A percentile compares a stretch with the other conserved stretches of the same genome.
These are phyloP conservation scores for Falco rusticolus DNA, from an alignment of 2,797 vertebrate genomes.

Conservation along the genomic window DNA sequence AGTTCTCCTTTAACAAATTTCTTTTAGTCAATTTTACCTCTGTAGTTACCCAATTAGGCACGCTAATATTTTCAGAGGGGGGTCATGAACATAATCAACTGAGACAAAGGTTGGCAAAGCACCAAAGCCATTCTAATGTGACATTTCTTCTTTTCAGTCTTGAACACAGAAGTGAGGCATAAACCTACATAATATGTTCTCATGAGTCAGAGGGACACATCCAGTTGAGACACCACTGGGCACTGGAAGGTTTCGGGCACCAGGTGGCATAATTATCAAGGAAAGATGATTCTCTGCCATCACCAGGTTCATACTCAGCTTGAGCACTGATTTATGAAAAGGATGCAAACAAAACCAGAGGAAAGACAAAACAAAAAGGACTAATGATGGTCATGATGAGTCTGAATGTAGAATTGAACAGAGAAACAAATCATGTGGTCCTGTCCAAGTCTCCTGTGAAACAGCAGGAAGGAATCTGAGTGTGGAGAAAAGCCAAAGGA, in stretches of 20 bases:
- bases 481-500: neutral
- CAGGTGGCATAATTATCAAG: neutral
- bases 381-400: neutral
- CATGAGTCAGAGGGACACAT: neutral
- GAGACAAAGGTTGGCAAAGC: neutral
- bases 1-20: neutral
- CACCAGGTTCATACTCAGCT: neutral
- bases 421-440: neutral
- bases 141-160: neutral
- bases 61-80: neutral
- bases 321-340: neutral
- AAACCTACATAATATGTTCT: neutral
- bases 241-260: neutral
- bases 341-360: neutral
- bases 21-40: neutral
- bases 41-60: neutral
- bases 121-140: neutral
- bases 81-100: neutral
- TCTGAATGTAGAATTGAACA: neutral
- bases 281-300: neutral
- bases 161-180: neutral
- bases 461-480: neutral
- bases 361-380: neutral
- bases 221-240: neutral
- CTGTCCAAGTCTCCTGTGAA: neutral